phyloP scores from a whole-genome alignment of 2,888 invertebrate genomes.

The Drosophila mercatorum region DNA sequence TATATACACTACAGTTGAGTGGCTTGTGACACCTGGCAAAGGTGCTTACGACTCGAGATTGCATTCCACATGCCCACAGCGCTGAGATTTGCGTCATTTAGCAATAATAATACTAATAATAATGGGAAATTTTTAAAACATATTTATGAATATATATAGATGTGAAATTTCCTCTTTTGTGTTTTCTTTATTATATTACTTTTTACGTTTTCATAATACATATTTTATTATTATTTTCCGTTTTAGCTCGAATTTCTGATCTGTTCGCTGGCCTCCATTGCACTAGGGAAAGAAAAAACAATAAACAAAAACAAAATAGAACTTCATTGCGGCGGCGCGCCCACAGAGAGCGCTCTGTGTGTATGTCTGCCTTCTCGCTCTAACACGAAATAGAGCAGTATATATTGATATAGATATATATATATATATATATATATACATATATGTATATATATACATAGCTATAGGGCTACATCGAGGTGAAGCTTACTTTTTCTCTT shows the following conservation, averaged over 20 bases:
- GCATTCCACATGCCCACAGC: background rate
- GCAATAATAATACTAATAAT: background rate
- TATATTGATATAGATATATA: slow-evolving; percentile 29
- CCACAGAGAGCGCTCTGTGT: slow-evolving; percentile 23
- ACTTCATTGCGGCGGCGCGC: slow-evolving; percentile 11
- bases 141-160: background rate
- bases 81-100: background rate
- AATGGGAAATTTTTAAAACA: background rate
- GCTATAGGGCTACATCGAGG: slow-evolving; percentile 53
- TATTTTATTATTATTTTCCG: slow-evolving; percentile 43
- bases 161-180: background rate
- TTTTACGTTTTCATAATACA: slow-evolving; percentile 62
- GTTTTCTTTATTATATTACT: slow-evolving; percentile 48
- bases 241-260: slow-evolving; percentile 6
- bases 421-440: slow-evolving; percentile 33
- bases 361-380: slow-evolving; percentile 49
- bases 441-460: slow-evolving; percentile 35
- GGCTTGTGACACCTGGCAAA: slow-evolving; percentile 4
- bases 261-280: slow-evolving; percentile 39
- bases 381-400: slow-evolving; percentile 37
- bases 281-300: slow-evolving; percentile 41
- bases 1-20: background rate
- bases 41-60: background rate
- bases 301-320: slow-evolving; percentile 9
- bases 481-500: slow-evolving; percentile 49